Percentiles rank a stretch among this genome's conserved stretches.
These are phyloP conservation scores for Acridotheres tristis DNA, from an alignment of 2,797 vertebrate genomes.

Conservation along the genomic window DNA sequence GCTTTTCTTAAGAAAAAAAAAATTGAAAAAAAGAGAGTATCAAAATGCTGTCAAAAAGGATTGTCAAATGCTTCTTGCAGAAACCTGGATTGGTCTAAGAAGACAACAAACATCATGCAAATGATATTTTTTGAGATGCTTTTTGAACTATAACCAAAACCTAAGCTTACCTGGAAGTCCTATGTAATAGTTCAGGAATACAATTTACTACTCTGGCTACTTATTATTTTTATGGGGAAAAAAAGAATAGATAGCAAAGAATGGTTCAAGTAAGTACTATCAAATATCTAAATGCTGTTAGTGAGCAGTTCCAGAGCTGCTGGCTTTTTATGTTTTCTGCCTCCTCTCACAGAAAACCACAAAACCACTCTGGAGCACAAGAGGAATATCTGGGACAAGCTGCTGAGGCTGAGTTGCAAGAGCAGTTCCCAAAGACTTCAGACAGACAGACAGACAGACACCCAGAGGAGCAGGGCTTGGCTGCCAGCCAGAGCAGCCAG, in stretches of 20 bases:
- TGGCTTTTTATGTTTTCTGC: not conserved
- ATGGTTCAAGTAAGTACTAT: not conserved
- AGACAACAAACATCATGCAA: not conserved
- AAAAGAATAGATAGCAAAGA: not conserved
- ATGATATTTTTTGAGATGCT: not conserved
- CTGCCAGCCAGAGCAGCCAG: accelerated
- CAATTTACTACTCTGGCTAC: not conserved
- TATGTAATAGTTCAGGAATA: not conserved
- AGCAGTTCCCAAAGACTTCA: not conserved
- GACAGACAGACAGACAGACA: not conserved
- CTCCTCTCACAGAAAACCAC: not conserved
- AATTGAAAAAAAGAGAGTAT: too few relatives aligned
- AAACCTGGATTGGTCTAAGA: not conserved
- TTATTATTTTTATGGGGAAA: not conserved
- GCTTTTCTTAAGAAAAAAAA: not conserved
- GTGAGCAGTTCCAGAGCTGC: not conserved
- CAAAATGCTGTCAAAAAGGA: not conserved
- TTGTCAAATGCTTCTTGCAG: not conserved
- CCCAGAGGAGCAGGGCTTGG: not conserved
- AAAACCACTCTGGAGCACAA: not conserved
- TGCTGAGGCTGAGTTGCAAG: not conserved
- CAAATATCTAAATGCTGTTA: not conserved
- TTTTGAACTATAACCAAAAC: not conserved
- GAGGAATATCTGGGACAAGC: not conserved
- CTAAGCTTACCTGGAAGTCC: not conserved